These are phyloP conservation scores for Leptobrachium ailaonicum DNA, from an alignment of 2,113 vertebrate species.

Conservation along the genomic window DNA sequence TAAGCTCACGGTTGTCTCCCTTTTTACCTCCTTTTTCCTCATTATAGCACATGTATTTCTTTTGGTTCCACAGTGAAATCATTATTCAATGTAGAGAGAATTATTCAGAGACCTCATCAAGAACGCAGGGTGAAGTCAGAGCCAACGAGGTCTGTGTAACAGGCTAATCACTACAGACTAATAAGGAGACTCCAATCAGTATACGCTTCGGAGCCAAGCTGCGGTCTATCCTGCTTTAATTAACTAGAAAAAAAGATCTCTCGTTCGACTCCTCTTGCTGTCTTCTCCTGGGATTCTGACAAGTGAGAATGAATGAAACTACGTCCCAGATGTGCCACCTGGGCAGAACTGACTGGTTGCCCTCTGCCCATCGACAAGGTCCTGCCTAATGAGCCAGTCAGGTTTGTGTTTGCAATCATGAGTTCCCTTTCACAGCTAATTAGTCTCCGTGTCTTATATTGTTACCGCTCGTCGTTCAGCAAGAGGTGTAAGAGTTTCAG, in stretches of 20 bases:
- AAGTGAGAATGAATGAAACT: background rate
- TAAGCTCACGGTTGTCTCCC: too few relatives aligned
- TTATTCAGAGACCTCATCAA: background rate
- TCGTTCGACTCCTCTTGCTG: slow-evolving; percentile 14
- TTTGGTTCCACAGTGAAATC: background rate
- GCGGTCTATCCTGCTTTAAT: slow-evolving; percentile 29
- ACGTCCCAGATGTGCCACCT: slow-evolving; percentile 4
- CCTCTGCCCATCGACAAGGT: background rate
- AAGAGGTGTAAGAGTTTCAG: too few relatives aligned
- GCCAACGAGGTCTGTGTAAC: background rate
- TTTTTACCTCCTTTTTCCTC: background rate
- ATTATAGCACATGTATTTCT: background rate
- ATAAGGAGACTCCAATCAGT: slow-evolving; percentile 8
- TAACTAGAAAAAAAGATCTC: slow-evolving; percentile 29
- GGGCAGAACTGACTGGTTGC: background rate
- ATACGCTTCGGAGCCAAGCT: background rate
- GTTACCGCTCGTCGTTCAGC: too few relatives aligned
- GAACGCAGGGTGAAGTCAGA: background rate
- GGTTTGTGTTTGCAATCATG: background rate
- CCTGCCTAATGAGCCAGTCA: background rate
- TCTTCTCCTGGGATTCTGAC: slow-evolving; percentile 6
- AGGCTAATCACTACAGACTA: slow-evolving; percentile 2
- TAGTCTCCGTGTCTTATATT: background rate
- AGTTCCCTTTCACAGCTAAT: background rate
- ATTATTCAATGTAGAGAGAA: slow-evolving; percentile 2